A percentile compares a stretch with the other conserved stretches of the same genome.
Evolutionary conservation across 2,113 vertebrate genomes (phyloP).

Genomic region (Edolisoma coerulescens): DNA sequence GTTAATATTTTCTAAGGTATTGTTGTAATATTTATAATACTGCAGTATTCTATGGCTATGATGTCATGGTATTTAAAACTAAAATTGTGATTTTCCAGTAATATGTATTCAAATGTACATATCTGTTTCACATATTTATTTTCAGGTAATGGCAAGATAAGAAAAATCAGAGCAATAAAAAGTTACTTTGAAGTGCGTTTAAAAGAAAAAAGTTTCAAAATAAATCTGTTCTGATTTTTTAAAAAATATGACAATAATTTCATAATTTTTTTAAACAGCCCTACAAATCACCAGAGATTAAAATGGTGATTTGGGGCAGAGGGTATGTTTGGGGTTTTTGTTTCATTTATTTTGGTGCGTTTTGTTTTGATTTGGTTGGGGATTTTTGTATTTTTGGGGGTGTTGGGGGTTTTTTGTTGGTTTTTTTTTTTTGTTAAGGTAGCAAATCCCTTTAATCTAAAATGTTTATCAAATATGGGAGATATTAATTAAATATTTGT

Average conservation of each 20-base stretch:
- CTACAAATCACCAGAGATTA: background rate
- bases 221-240: background rate
- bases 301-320: background rate
- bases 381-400: background rate
- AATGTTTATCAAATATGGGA: background rate
- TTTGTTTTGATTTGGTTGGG: background rate
- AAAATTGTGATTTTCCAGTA: background rate
- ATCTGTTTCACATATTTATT: background rate
- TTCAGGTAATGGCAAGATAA: background rate
- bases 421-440: background rate
- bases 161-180: background rate
- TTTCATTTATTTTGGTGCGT: background rate
- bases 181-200: background rate
- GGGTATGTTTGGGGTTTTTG: background rate
- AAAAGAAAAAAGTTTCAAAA: background rate
- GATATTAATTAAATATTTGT: background rate
- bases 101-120: background rate
- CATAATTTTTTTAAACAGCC: background rate
- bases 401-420: accelerated
- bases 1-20: background rate
- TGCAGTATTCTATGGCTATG: background rate
- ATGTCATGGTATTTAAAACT: background rate
- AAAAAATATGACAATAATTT: background rate
- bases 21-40: background rate
- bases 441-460: background rate